Base-by-base conservation (phyloP, 2,888 invertebrate genomes). In the Gryllus longicercus region DNA sequence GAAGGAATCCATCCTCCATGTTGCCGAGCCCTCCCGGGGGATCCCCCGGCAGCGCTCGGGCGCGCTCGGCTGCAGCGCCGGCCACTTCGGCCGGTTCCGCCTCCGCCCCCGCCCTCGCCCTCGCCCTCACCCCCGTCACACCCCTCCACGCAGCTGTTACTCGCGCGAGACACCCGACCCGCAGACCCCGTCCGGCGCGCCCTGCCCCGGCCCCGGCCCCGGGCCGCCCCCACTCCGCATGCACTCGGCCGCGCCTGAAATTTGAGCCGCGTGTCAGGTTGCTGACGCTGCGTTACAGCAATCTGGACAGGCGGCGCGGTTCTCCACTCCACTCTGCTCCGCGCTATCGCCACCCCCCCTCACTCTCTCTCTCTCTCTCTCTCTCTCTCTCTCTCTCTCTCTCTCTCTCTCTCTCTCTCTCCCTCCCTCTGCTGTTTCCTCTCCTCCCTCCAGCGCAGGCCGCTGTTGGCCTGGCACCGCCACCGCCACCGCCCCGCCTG, bases 1-100 rank as follows among this genome's bases (percentile, higher is more conserved):
- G 63, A 63, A n/a, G 63, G 63, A 63, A 63, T 63, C 63, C 63
- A 63, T 63, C 63, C 63, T 63, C 63, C 63, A 63, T 63, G 63
- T 63, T 63, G 63, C 3, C 38, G 38, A 38, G 38, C 38, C 38
- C 63, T 63, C 63, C 63, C n/a, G 63, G 38, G 38, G 38, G 38
- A 38, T 5, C 38, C 63, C n/a, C 63, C 63, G 63, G 10, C 63
- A 12, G 8, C 63, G n/a, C 11, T 18, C 63, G 16, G 63, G 38
- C 63, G 16, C 63, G 16, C 63, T 63, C 63, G 63, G 63, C 5
- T 18, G 63, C 63, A 63, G 38, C 38, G 38, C 38, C 38, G 5
- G 38, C 38, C 38, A 8, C 38, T 38, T 38, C 38, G 38, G 38
- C 38, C 38, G 38, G 1, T 38, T 38, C 38, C 38, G 38, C 5